These are phyloP conservation scores for Psittacula derbiana DNA, from an alignment of 2,797 vertebrate genomes.

Conservation along the genomic window DNA sequence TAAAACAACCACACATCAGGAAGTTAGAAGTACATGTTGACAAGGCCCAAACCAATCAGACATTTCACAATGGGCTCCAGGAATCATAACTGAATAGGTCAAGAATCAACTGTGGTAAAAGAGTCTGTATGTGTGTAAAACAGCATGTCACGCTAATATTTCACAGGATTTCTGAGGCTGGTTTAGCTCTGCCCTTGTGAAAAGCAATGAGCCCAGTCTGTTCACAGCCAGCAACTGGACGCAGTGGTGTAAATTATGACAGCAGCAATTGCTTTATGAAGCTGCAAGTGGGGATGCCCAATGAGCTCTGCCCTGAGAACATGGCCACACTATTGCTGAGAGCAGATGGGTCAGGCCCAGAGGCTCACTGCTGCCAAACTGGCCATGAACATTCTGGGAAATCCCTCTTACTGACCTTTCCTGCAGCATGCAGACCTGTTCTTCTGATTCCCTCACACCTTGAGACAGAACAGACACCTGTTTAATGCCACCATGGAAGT, in stretches of 20 bases:
- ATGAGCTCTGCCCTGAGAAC: not conserved
- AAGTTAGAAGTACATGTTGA: not conserved
- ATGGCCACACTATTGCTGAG: not conserved
- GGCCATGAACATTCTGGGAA: not conserved
- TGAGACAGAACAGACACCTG: not conserved
- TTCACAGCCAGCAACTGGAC: not conserved
- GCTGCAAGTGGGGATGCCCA: not conserved
- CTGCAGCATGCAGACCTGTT: accelerated
- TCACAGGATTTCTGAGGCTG: not conserved
- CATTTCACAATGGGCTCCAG: not conserved
- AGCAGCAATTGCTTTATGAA: not conserved
- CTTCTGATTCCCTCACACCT: not conserved
- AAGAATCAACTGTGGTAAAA: not conserved
- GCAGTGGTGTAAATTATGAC: accelerated
- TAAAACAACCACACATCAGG: not conserved
- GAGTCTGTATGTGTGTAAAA: not conserved
- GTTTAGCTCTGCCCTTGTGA: not conserved
- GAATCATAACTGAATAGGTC: not conserved
- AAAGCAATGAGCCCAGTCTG: not conserved
- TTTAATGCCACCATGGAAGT: not conserved
- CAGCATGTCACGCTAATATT: accelerated
- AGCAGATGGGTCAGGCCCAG: not conserved
- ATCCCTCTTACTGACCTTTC: not conserved
- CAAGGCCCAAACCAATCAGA: not conserved
- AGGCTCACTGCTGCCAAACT: not conserved